These are phyloP conservation scores for Anneissia japonica DNA, from an alignment of 35 echinoderm and acorn worm species.

Conservation along the genomic window DNA sequence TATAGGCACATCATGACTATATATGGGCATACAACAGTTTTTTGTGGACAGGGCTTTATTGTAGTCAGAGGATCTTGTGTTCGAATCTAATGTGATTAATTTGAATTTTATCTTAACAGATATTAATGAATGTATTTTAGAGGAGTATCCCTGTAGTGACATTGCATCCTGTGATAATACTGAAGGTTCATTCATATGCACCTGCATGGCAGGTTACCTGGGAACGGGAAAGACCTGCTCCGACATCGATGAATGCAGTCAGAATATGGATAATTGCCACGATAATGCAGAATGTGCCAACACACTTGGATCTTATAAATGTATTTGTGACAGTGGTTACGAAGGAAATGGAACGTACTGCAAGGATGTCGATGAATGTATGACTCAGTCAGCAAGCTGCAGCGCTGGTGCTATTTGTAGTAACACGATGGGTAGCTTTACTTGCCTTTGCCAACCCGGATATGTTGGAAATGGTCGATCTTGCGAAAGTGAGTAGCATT, in stretches of 20 bases:
- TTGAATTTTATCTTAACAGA: background rate
- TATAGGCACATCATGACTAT: no score
- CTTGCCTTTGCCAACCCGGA: background rate
- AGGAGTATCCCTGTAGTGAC: background rate
- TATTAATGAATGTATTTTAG: background rate
- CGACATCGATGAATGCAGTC: background rate
- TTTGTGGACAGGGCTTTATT: no score
- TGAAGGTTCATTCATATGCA: background rate
- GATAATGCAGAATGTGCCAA: slow-evolving; percentile 10
- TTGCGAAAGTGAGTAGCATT: background rate
- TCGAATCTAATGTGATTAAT: no score
- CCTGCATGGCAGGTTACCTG: background rate
- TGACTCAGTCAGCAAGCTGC: background rate
- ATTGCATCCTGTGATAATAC: background rate
- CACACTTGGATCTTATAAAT: slow-evolving; percentile 19
- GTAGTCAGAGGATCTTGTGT: background rate
- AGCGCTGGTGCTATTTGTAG: background rate
- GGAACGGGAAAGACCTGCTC: background rate
- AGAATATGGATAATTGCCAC: background rate
- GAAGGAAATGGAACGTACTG: slow-evolving; percentile 6
- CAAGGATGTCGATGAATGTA: slow-evolving; percentile 31
- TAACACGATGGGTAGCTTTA: slow-evolving; percentile 8
- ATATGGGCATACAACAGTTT: no score
- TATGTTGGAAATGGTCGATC: background rate
- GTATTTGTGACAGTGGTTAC: slow-evolving; percentile 22